Conservation (phyloP, 2,113 vertebrate genomes). For the Cebidichthys violaceus region DNA sequence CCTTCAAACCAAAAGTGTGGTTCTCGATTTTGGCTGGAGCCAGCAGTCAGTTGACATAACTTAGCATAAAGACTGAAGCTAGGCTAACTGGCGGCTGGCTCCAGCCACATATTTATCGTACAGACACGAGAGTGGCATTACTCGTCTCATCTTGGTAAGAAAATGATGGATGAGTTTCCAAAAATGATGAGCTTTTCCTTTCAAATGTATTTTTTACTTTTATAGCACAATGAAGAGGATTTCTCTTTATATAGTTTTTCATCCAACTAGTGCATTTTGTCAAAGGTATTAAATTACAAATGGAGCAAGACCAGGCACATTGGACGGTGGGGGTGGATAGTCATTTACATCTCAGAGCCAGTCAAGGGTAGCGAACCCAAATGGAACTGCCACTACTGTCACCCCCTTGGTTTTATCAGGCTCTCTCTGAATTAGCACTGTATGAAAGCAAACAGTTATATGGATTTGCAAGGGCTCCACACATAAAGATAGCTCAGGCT, state of each 20-base stretch:
- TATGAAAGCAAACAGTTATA: conserved; percentile 65
- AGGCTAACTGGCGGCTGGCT: background rate
- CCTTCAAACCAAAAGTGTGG: background rate
- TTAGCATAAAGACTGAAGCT: background rate
- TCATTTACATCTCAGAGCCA: conserved; percentile 72
- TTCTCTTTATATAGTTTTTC: background rate
- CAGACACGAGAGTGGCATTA: background rate
- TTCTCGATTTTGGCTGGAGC: background rate
- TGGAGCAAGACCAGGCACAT: conserved; percentile 32
- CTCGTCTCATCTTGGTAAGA: background rate
- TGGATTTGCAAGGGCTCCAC: conserved; percentile 55
- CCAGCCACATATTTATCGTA: background rate
- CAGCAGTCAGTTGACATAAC: background rate
- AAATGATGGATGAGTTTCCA: background rate
- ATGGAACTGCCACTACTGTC: conserved; percentile 70
- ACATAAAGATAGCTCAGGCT: conserved; percentile 46
- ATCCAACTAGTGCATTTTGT: conserved; percentile 27
- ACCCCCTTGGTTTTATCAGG: conserved; percentile 62
- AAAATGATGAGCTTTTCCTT: background rate
- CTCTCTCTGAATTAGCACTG: conserved; percentile 58
- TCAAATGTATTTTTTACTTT: conserved; percentile 13
- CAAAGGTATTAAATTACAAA: conserved; percentile 63
- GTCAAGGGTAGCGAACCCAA: conserved; percentile 65
- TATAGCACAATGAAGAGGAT: background rate
- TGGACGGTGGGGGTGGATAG: conserved; percentile 44